A percentile compares a stretch with the other conserved stretches of the same genome.
phyloP scores from a whole-genome alignment of 2,888 invertebrate genomes.

The Drosophila tanythrix region DNA sequence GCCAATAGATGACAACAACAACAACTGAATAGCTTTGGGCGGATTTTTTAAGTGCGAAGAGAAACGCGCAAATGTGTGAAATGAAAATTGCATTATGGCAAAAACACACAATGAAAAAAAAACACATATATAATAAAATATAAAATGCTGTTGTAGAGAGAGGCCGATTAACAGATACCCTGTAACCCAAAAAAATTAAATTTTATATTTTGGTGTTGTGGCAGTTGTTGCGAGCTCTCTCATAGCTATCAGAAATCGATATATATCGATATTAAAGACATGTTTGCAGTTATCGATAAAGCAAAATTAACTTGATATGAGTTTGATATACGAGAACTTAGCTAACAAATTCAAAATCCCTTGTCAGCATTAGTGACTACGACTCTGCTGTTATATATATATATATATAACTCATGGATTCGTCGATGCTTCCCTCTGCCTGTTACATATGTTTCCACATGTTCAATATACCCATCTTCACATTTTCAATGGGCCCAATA shows the following conservation, averaged over 20 bases:
- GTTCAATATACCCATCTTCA: not conserved
- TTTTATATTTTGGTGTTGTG: too few relatives aligned
- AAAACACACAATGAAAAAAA: not conserved
- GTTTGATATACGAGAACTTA: not conserved
- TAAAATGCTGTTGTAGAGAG: not conserved
- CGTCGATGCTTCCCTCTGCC: not conserved
- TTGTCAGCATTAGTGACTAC: not conserved
- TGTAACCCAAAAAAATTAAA: not conserved
- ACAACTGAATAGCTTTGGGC: conserved; percentile 7
- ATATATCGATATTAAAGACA: too few relatives aligned
- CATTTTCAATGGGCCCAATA: not conserved
- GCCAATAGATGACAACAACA: conserved; percentile 43
- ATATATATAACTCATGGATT: not conserved
- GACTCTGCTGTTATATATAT: not conserved
- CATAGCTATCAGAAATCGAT: too few relatives aligned
- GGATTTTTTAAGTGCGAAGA: conserved; percentile 9
- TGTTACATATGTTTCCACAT: not conserved
- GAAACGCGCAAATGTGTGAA: conserved; percentile 26
- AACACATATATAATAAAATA: not conserved
- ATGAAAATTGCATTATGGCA: conserved; percentile 37
- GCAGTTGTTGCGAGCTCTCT: too few relatives aligned
- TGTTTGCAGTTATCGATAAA: too few relatives aligned
- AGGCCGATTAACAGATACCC: not conserved
- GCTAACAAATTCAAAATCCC: not conserved
- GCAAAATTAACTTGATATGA: not conserved